phyloP scores from a whole-genome alignment of 2,888 invertebrate species.

The Drosophila merina region DNA sequence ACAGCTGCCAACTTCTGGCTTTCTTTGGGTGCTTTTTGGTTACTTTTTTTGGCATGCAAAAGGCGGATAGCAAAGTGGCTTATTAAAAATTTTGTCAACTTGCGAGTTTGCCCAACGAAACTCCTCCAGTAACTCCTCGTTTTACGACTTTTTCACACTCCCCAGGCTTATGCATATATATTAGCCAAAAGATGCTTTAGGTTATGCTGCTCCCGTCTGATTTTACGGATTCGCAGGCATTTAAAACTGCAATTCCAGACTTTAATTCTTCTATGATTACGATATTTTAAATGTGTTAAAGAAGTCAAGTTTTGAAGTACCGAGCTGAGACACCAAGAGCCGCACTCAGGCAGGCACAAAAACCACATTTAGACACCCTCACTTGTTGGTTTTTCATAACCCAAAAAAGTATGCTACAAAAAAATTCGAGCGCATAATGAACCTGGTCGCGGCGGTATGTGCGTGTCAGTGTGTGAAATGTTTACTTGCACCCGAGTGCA shows the following conservation, averaged over 20 bases:
- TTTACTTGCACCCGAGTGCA: constrained; percentile 61
- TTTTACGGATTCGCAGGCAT: constrained; percentile 12
- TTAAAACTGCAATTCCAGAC: not conserved
- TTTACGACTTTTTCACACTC: constrained; percentile 65
- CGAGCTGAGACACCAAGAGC: constrained; percentile 41
- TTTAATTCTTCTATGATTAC: not conserved
- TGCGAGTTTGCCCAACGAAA: constrained; percentile 52
- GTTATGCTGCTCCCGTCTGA: constrained; percentile 5
- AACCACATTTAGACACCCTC: constrained; percentile 18
- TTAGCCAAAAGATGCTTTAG: constrained; percentile 25
- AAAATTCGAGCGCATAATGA: constrained; percentile 66
- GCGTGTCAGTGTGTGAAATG: constrained; percentile 58
- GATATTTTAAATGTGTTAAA: not conserved
- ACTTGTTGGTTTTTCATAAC: constrained; percentile 38
- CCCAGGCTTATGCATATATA: constrained; percentile 38
- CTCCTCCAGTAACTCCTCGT: constrained; percentile 40
- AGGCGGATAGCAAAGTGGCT: constrained; percentile 71
- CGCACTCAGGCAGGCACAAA: constrained; percentile 6
- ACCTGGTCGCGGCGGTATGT: constrained; percentile 62
- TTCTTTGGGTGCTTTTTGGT: constrained; percentile 9
- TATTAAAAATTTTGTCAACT: constrained; percentile 78
- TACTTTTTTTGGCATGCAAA: constrained; percentile 66
- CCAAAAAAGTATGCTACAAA: constrained; percentile 66
- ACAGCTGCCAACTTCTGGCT: constrained; percentile 59
- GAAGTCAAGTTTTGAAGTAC: constrained; percentile 1